Conservation (phyloP, 2,888 invertebrate genomes). For the Deroplatys truncata region DNA sequence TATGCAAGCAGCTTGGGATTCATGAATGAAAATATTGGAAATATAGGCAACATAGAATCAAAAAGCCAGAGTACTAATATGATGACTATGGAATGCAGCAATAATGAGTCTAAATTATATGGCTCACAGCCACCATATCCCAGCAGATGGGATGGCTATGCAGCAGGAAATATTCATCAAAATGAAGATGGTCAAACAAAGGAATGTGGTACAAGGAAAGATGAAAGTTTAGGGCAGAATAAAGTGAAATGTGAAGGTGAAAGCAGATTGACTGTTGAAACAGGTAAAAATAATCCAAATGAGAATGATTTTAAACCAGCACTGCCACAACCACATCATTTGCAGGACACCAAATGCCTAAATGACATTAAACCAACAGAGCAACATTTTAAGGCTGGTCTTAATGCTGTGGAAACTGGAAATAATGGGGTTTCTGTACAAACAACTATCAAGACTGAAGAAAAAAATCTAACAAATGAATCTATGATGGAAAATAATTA, state of each 20-base stretch:
- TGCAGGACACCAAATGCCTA: background rate
- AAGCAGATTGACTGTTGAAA: background rate
- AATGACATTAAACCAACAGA: background rate
- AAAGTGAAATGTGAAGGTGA: background rate
- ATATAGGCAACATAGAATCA: background rate
- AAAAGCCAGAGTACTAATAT: background rate
- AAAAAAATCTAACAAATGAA: background rate
- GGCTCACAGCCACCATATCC: background rate
- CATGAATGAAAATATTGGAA: constrained; percentile 8
- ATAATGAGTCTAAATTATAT: background rate
- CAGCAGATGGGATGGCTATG: background rate
- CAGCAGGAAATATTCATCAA: background rate
- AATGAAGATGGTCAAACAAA: background rate
- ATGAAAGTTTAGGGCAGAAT: background rate
- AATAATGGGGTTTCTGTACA: background rate
- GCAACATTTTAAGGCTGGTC: background rate
- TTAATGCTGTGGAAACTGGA: background rate
- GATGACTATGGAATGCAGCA: background rate
- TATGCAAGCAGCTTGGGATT: background rate
- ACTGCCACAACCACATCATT: background rate
- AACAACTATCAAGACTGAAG: background rate
- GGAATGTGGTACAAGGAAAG: background rate
- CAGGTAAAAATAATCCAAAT: background rate
- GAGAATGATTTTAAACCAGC: background rate
- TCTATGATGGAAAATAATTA: background rate